Conservation (phyloP, 2,888 invertebrate species). For the Yponomeuta malinellus region DNA sequence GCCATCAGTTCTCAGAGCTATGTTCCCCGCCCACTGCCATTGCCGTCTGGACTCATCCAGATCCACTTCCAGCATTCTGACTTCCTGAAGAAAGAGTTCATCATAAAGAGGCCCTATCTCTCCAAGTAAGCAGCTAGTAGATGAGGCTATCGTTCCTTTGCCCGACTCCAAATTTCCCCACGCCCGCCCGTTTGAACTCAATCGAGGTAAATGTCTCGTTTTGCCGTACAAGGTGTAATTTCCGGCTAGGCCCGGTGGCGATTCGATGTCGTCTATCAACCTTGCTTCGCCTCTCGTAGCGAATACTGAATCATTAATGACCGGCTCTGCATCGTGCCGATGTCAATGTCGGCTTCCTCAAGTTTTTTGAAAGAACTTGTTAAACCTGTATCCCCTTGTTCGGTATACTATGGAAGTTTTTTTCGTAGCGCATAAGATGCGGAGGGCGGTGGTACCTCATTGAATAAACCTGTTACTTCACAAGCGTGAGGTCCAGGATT, state of each 20-base stretch:
- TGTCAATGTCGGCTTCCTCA: conserved; percentile 1
- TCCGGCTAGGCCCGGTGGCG: not conserved
- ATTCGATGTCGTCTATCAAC: not conserved
- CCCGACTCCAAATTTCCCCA: too few species aligned
- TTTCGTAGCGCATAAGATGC: not conserved
- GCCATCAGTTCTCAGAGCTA: too few species aligned
- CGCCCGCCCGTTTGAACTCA: not conserved
- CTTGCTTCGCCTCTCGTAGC: conserved; percentile 9
- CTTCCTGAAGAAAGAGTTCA: too few species aligned
- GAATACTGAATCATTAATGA: conserved; percentile 8
- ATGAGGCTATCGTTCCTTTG: too few species aligned
- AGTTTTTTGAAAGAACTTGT: not conserved
- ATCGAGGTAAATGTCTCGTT: conserved; percentile 3
- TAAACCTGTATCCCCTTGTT: not conserved
- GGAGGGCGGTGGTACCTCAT: too few species aligned
- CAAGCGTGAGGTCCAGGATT: too few species aligned
- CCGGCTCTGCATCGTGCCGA: not conserved
- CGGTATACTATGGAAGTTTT: not conserved
- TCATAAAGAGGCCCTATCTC: too few species aligned
- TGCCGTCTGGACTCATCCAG: too few species aligned
- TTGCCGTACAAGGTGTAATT: not conserved
- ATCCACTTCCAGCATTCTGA: too few species aligned
- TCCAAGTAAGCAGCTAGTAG: too few species aligned
- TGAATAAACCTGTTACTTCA: too few species aligned
- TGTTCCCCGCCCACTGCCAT: too few species aligned